These are phyloP conservation scores for Littorina saxatilis DNA, from an alignment of 1,140 invertebrate genomes.

Conservation along the genomic window DNA sequence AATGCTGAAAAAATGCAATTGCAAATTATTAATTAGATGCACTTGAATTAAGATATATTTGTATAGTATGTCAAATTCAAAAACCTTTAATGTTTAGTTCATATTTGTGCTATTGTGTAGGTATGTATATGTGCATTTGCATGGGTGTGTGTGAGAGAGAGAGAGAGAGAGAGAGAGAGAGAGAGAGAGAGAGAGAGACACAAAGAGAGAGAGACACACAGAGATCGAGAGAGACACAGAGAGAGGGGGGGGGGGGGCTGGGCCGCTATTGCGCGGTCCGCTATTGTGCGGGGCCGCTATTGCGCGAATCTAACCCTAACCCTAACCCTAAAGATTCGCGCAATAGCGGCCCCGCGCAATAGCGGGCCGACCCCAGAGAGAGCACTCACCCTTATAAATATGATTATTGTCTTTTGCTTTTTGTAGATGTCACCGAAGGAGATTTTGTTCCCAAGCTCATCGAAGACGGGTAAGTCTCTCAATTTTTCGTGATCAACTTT, in stretches of 20 bases:
- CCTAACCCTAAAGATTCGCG: no score
- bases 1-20: constrained; percentile 60
- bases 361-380: no score
- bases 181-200: constrained; percentile 18
- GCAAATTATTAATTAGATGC: constrained; percentile 4
- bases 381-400: constrained; percentile 59
- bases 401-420: constrained; percentile 64
- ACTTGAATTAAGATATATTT: no score
- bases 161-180: constrained; percentile 17
- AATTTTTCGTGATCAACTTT: constrained; percentile 47
- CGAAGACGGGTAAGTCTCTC: constrained; percentile 49
- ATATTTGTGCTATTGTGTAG: background rate
- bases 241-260: no score
- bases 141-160: background rate
- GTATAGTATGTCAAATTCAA: no score
- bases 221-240: background rate
- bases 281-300: no score
- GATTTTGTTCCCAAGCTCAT: constrained; percentile 62
- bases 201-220: constrained; percentile 22
- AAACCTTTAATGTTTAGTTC: no score
- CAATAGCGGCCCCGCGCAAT: no score
- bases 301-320: background rate
- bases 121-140: background rate
- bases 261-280: no score
- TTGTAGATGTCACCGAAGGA: constrained; percentile 63